Evolutionary conservation across 2,113 vertebrate genomes (phyloP).

Genomic region (Cepphus grylle): DNA sequence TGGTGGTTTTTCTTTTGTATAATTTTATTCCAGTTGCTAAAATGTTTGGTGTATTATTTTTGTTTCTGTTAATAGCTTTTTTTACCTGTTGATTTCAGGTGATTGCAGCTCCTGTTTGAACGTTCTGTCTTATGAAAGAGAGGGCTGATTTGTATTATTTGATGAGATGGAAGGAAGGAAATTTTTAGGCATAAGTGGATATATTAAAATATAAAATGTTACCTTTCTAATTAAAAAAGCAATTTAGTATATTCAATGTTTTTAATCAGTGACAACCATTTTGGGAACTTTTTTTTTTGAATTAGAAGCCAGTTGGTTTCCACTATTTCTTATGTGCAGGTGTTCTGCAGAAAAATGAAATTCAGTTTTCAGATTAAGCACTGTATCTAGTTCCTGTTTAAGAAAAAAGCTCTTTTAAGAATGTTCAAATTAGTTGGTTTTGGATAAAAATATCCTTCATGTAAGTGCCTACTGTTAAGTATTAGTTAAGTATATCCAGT

Average conservation of each 20-base stretch:
- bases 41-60: background rate
- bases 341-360: background rate
- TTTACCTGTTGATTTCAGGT: background rate
- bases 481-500: background rate
- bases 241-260: background rate
- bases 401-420: background rate
- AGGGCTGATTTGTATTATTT: background rate
- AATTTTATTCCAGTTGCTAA: background rate
- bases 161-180: slow-evolving; percentile 11
- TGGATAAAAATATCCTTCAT: background rate
- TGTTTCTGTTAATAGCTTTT: background rate
- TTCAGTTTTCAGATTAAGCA: background rate
- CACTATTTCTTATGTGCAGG: background rate
- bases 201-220: background rate
- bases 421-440: background rate
- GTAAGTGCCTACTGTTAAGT: background rate
- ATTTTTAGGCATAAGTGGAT: background rate
- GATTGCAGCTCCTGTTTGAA: background rate
- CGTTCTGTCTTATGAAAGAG: background rate
- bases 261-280: background rate
- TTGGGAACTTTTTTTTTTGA: background rate
- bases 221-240: background rate
- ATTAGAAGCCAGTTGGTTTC: background rate
- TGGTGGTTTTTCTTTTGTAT: background rate
- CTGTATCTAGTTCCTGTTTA: background rate